These are phyloP conservation scores for Propithecus coquereli DNA, from an alignment of 2,113 vertebrate species.

Conservation along the genomic window DNA sequence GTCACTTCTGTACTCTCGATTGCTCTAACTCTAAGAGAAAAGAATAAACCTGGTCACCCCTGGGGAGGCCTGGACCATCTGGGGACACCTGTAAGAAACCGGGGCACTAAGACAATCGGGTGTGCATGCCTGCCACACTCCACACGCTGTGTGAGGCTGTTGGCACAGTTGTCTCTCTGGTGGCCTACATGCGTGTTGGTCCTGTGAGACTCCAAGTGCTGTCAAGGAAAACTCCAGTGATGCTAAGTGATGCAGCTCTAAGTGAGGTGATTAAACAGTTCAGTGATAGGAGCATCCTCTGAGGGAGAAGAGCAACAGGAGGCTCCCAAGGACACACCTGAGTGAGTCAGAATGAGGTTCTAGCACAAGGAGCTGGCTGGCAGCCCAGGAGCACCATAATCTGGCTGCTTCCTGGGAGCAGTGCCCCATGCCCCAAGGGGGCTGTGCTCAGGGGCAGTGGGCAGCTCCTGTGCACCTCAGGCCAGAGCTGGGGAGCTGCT, in stretches of 20 bases:
- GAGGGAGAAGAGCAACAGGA: background rate
- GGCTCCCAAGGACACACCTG: background rate
- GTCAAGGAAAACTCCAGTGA: conserved; percentile 26
- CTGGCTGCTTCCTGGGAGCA: background rate
- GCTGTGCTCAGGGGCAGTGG: background rate
- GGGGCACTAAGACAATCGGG: background rate
- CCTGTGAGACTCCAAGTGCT: background rate
- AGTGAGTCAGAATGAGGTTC: background rate
- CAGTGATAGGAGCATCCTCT: conserved; percentile 24
- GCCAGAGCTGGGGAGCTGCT: background rate
- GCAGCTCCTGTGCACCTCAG: background rate
- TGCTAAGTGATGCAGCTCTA: conserved; percentile 67
- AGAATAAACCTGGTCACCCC: background rate
- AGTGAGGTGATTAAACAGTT: conserved; percentile 67
- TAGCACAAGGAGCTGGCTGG: background rate
- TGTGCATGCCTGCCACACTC: background rate
- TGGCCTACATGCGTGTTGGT: background rate
- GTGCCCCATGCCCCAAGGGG: background rate
- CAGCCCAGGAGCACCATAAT: rapidly evolving
- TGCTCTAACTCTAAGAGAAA: background rate
- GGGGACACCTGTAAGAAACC: background rate
- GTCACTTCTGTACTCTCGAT: background rate
- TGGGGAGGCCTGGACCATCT: background rate
- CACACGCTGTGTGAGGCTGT: background rate
- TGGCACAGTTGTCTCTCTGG: background rate